A percentile compares a stretch with the other conserved stretches of the same genome.
Conservation (phyloP, 2,797 vertebrate species). For the Chiloscyllium punctatum region DNA sequence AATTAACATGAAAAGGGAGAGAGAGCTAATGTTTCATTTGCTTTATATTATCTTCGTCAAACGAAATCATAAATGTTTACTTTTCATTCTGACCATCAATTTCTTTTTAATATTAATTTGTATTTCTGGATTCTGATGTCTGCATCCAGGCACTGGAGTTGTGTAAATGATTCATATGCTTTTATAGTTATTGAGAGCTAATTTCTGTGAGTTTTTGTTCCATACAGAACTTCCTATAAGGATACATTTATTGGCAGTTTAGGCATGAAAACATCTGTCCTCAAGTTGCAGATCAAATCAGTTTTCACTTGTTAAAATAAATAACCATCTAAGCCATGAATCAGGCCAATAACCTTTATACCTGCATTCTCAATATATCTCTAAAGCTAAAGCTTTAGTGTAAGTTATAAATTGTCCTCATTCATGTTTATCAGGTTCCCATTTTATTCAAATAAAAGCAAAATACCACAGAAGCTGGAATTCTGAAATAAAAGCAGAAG, state of each 20-base stretch:
- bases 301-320: background rate
- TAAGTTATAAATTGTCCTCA: background rate
- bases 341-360: background rate
- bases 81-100: background rate
- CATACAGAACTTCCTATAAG: background rate
- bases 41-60: background rate
- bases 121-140: background rate
- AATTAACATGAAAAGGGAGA: background rate
- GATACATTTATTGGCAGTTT: background rate
- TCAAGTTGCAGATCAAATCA: background rate
- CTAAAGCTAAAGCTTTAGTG: background rate
- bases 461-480: too few species aligned
- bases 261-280: background rate
- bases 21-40: background rate
- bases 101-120: background rate
- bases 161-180: background rate
- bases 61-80: background rate
- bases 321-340: background rate
- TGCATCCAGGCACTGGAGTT: background rate
- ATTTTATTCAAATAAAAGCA: background rate
- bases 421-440: background rate
- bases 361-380: background rate
- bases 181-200: background rate
- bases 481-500: too few species aligned
- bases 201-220: background rate